A percentile compares a stretch with the other conserved stretches of the same genome.
These are phyloP conservation scores for Hyperopisus bebe DNA, from an alignment of 2,113 vertebrate species.

Conservation along the genomic window DNA sequence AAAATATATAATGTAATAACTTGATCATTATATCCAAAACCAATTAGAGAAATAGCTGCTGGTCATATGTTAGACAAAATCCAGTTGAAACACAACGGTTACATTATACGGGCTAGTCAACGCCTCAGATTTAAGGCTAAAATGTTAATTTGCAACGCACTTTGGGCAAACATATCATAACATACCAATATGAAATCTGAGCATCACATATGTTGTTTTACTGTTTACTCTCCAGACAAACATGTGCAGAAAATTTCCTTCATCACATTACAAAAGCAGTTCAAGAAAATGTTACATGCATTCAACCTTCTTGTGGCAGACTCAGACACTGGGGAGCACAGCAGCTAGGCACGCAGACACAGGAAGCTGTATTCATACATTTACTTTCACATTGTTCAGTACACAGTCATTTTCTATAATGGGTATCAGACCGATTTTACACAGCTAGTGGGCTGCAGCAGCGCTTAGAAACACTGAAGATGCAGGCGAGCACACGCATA, in stretches of 20 bases:
- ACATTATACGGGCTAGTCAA: not conserved
- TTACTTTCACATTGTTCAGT: conserved; percentile 76
- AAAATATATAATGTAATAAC: not conserved
- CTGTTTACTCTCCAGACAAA: not conserved
- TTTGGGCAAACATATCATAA: not conserved
- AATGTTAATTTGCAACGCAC: not conserved
- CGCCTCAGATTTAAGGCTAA: not conserved
- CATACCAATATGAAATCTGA: not conserved
- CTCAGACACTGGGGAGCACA: not conserved
- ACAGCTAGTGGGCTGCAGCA: conserved; percentile 64
- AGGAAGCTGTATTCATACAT: conserved; percentile 45
- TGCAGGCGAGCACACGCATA: conserved; percentile 37
- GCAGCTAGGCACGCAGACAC: not conserved
- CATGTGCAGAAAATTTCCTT: not conserved
- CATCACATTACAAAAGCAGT: not conserved
- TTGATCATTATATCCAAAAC: not conserved
- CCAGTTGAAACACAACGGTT: not conserved
- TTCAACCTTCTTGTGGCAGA: not conserved
- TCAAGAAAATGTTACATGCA: not conserved
- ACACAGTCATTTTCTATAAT: conserved; percentile 69
- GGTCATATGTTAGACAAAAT: not conserved
- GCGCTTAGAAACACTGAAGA: conserved; percentile 58
- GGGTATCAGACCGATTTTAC: conserved; percentile 67
- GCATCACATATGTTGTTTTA: not conserved
- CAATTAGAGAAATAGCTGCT: not conserved